Base-by-base conservation (phyloP, 2,888 invertebrate genomes). In the Hesperia comma region DNA sequence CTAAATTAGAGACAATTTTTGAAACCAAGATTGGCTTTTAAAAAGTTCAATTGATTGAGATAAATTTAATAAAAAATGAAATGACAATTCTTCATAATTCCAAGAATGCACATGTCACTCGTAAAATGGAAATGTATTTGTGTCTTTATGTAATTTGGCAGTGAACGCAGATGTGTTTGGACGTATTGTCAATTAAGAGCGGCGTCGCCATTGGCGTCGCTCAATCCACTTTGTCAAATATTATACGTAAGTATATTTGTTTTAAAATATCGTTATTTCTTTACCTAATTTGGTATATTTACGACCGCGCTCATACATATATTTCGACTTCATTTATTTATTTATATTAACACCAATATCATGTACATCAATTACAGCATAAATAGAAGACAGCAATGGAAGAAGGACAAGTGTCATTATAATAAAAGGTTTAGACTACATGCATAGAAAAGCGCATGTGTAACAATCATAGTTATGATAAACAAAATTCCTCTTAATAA, bases 101-200 rank as follows among this genome's bases (percentile, higher is more conserved):
- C 6, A 56, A 40, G 7, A 55, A 56, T 26, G 12, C 56, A 56
- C 17, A 6, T 56, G 56, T 14, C 19, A 19, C 56, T 19, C 33
- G 46, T 63, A 56, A 63, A 26, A 46, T 56, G 19, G n/a, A 10
- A 46, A 46, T 63, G 33, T 32, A 63, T 63, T 33, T 26, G 19
- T 55, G 32, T 66, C 63, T 64, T 33, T 62, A 66, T 55, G 63
- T 53, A 69, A 67, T 62, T 72, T 72, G 69, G 70, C 71, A 70
- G 69, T 51, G 68, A 43, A 69, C 55, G 58, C 53, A 43, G 58
- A 64, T 46, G 63, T 70, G 64, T 69, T 70, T 69, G 69, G 66
- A 71, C 46, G 58, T 69, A 60, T 57, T 64, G 61, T 70, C 68
- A 73, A 73, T 72, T 70, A 73, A 69, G 63, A 67, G 66, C 69